phyloP scores from a whole-genome alignment of 2,888 invertebrate species.

The Cantharis nigra region DNA sequence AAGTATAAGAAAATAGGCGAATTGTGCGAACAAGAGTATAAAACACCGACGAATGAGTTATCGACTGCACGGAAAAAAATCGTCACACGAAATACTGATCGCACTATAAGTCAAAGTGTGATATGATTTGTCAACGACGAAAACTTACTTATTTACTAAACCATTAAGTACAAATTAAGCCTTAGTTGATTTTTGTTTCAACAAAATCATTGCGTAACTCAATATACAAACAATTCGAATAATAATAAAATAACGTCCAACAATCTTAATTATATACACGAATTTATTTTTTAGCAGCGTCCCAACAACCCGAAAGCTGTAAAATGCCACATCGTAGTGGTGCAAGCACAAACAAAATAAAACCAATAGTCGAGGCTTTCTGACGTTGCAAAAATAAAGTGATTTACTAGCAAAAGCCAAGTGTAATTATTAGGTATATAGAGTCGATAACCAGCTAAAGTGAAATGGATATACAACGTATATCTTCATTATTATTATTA shows the following conservation, averaged over 20 bases:
- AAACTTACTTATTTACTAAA: constrained; percentile 22
- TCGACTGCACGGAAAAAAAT: constrained; percentile 21
- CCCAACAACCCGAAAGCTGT: not conserved
- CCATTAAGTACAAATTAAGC: constrained; percentile 30
- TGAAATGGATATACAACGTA: constrained; percentile 39
- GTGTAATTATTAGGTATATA: constrained; percentile 30
- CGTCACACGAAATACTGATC: constrained; percentile 22
- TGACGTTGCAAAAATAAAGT: not conserved
- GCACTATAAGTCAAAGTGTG: constrained; percentile 20
- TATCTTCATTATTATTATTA: constrained; percentile 26
- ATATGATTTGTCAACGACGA: constrained; percentile 18
- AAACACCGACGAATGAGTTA: constrained; percentile 26
- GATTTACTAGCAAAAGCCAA: constrained; percentile 24
- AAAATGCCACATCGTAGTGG: not conserved
- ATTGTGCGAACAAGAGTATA: constrained; percentile 27
- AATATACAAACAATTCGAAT: constrained; percentile 3
- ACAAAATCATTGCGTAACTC: not conserved
- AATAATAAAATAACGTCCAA: not conserved
- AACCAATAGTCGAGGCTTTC: not conserved
- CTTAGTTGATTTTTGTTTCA: constrained; percentile 4
- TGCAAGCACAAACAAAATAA: not conserved
- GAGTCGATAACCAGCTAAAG: constrained; percentile 44
- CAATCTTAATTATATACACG: not conserved
- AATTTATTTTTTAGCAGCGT: not conserved
- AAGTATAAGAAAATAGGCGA: constrained; percentile 23